Evolutionary conservation across 2,888 invertebrate genomes (phyloP).

Genomic region (Molanna angustata): DNA sequence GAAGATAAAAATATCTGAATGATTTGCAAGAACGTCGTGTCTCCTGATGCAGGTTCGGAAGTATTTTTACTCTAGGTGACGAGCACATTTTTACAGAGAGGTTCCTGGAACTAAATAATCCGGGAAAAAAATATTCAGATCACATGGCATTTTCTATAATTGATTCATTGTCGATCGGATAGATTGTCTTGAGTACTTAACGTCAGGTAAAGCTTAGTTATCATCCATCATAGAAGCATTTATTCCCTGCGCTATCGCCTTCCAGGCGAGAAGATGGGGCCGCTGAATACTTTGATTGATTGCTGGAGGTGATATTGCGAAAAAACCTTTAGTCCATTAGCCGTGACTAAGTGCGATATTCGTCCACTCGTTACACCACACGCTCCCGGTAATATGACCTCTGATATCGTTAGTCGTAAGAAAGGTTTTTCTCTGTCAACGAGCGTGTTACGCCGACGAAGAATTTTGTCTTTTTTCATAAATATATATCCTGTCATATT

Average conservation of each 20-base stretch:
- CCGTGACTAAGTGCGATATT: constrained; percentile 22
- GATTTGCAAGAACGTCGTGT: too few relatives aligned
- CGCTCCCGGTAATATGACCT: constrained; percentile 6
- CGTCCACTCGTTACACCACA: not conserved
- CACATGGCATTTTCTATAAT: not conserved
- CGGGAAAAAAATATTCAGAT: too few relatives aligned
- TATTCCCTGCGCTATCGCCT: constrained; percentile 15
- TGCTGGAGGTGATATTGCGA: constrained; percentile 25
- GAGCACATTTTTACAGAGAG: too few relatives aligned
- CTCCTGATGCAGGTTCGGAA: too few relatives aligned
- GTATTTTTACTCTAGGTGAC: too few relatives aligned
- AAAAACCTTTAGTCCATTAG: constrained; percentile 26
- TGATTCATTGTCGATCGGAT: not conserved
- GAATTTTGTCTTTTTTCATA: too few relatives aligned
- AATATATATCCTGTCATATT: not conserved
- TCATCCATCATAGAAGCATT: constrained; percentile 27
- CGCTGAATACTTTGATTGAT: constrained; percentile 27
- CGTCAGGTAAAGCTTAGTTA: constrained; percentile 24
- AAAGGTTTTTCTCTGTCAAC: too few relatives aligned
- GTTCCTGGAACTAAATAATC: too few relatives aligned
- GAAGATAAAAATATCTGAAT: too few relatives aligned
- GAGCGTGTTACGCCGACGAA: too few relatives aligned
- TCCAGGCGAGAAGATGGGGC: constrained; percentile 1
- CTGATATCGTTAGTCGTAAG: too few relatives aligned
- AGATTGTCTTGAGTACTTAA: constrained; percentile 5